A percentile compares a stretch with the other conserved stretches of the same genome.
phyloP scores from a whole-genome alignment of 1,140 invertebrate species.

The Calliphora vicina region DNA sequence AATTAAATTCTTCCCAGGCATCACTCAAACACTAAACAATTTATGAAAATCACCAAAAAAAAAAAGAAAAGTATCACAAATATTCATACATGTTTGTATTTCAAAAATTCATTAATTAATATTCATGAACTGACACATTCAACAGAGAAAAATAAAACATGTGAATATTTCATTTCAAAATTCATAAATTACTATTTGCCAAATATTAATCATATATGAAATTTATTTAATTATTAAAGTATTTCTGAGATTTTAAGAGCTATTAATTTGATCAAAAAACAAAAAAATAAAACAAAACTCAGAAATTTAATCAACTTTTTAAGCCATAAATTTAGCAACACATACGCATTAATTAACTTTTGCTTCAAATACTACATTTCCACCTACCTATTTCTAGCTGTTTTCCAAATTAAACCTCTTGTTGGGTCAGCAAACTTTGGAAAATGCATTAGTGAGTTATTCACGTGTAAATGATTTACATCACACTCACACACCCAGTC shows the following conservation, averaged over 20 bases:
- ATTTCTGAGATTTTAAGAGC: neutral
- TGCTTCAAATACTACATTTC: neutral
- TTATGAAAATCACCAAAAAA: too few species aligned
- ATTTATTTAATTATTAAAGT: neutral
- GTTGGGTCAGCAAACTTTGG: conserved; percentile 2
- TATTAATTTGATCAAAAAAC: neutral
- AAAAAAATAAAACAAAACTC: neutral
- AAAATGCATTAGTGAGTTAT: conserved; percentile 17
- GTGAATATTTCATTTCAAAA: too few species aligned
- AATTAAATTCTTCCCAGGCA: too few species aligned
- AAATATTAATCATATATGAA: too few species aligned
- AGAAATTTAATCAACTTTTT: neutral
- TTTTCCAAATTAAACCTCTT: neutral
- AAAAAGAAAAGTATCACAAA: too few species aligned
- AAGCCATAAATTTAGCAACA: conserved; percentile 20
- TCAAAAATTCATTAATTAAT: too few species aligned
- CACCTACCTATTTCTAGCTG: neutral
- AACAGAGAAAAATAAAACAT: too few species aligned
- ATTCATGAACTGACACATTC: too few species aligned
- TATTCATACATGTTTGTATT: too few species aligned
- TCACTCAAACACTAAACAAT: too few species aligned
- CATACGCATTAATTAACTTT: conserved; percentile 15
- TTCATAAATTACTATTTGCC: too few species aligned
- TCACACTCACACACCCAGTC: neutral
- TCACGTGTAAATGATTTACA: conserved; percentile 28